Base-by-base conservation (phyloP, 2,113 vertebrate genomes). In the Terrapene triunguis region DNA sequence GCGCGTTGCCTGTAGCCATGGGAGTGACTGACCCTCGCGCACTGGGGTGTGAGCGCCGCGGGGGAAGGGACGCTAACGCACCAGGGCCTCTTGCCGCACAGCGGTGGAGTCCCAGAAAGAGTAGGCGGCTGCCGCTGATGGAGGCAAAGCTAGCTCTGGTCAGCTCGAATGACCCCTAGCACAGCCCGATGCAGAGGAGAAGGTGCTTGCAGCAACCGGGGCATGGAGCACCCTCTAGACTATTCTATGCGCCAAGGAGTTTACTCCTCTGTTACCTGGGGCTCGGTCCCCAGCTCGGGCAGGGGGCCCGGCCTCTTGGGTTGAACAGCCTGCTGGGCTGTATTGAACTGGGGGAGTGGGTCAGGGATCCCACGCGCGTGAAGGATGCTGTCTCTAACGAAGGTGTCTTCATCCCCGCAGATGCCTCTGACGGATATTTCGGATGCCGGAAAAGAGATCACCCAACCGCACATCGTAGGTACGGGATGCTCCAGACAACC, bases 401-500 rank as follows among this genome's bases (percentile, higher is more conserved):
- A 62, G 1, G 13, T 53, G 4, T 22, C 59, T 44, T 81, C 9
- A 59, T 29, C 57, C 51, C 54, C 35, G 5, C 88, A 99, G 98
- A 84, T 96, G 85, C 97, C 98, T 1, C 95, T 74, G 19, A 97
- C 95, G 17, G 98, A 98, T 4, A 10, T 97, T 1, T 97, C 95
- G 25, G 98, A 98, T 2, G 96, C 93, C 1, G 98, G 98, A 42
- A 97, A 98, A 47, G 94, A 97, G 51, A 57, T 98, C 25, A 88
- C 95, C 3, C 93, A 94, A 24, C 98, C 98, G 2, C 97, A 98
- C 89, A 92, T 99, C 2, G 88, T 99, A 3, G 99, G 99, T 99
- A 98, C 5, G 6, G 38, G 62, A 44, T 24, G 12, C 57, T 29
- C 35, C 10, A 6, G 5, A 6, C 48, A 11, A 2, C 24, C 10